Percentiles rank a stretch among this genome's conserved stretches.
Conservation (phyloP, 2,797 vertebrate genomes). For the Halcyon badia region DNA sequence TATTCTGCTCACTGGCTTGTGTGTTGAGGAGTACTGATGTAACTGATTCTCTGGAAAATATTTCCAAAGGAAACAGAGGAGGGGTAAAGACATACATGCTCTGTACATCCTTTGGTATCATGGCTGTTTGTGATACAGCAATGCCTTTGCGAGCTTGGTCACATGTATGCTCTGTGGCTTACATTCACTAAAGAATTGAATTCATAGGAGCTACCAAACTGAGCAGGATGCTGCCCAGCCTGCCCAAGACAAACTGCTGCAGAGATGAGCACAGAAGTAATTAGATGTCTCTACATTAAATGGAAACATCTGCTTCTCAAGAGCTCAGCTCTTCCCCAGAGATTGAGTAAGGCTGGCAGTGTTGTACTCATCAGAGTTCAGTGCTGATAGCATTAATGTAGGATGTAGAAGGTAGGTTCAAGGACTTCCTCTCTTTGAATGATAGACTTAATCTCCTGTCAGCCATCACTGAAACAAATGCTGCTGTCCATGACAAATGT, state of each 20-base stretch:
- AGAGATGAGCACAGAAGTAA: background rate
- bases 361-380: background rate
- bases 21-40: background rate
- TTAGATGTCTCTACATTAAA: background rate
- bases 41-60: background rate
- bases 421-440: background rate
- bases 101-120: background rate
- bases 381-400: background rate
- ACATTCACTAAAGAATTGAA: background rate
- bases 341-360: accelerated
- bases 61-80: background rate
- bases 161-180: background rate
- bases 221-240: background rate
- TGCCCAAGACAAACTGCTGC: background rate
- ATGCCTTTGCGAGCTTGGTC: background rate
- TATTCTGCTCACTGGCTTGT: background rate
- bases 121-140: background rate
- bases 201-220: background rate
- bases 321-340: background rate
- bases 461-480: background rate
- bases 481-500: background rate
- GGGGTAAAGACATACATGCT: background rate
- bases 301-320: background rate
- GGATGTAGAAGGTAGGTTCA: background rate
- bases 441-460: background rate